A percentile compares a stretch with the other conserved stretches of the same genome.
These are phyloP conservation scores for Monodelphis domestica DNA, from an alignment of 2,797 vertebrate genomes.

Conservation along the genomic window DNA sequence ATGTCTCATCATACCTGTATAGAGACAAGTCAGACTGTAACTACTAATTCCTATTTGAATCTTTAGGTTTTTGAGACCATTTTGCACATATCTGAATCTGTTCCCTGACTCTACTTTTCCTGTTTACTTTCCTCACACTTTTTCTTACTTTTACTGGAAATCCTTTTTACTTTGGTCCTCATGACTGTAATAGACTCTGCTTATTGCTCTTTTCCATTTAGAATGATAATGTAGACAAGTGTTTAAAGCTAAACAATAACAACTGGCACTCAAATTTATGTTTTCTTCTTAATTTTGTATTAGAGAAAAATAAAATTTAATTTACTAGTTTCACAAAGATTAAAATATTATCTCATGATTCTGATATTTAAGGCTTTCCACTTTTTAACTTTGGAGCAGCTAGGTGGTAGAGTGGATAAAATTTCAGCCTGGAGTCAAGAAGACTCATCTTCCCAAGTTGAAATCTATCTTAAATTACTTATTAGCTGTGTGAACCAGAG, in stretches of 20 bases:
- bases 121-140: background rate
- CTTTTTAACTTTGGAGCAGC: background rate
- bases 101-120: background rate
- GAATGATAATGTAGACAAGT: background rate
- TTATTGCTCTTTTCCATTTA: background rate
- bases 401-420: background rate
- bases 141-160: background rate
- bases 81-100: background rate
- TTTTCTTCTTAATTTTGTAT: background rate
- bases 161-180: background rate
- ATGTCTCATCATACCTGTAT: background rate
- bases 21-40: background rate
- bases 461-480: background rate
- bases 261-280: background rate
- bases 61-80: constrained; percentile 4
- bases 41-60: background rate
- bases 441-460: background rate
- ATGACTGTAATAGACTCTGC: background rate
- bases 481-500: background rate
- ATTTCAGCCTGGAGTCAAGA: background rate
- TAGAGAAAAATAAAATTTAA: background rate
- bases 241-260: background rate
- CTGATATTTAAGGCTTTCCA: background rate
- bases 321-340: background rate
- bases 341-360: background rate